Base-by-base conservation (phyloP, 2,888 invertebrate species). In the Lasioglossum vierecki region DNA sequence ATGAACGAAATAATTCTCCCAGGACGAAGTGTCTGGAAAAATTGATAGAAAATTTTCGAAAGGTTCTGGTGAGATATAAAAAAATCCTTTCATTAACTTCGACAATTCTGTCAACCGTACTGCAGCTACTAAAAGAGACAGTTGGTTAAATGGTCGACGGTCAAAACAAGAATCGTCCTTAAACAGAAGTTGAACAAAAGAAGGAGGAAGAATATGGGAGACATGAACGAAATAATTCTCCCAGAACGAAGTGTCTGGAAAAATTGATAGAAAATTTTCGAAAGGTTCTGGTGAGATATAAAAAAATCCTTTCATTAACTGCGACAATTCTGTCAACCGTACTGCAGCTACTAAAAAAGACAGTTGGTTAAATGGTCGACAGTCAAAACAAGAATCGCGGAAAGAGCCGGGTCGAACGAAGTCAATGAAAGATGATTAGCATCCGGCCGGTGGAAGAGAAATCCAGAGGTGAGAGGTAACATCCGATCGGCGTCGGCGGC, bases 401-500 rank as follows among this genome's bases (percentile, higher is more conserved):
- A 44, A 44, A 26, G 49, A 46, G 9, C n/a, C 41, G 39, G 22
- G 68, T 26, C 73, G 30, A 73, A 30, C 76, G n/a, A 85, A 85
- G 80, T 72, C 76, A 70, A 39, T 39, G 66, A 26, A 68, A 63
- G 71, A 75, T 76, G 57, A 86, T 86, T 84, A 84, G 76, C 86
- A 79, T 70, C 18, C 73, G 72, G 46, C 39, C n/a, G 80, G 74
- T 60, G 76, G 70, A 46, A 66, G 75, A 75, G 73, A 76, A 71
- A 68, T 74, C 53, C 79, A 44, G 44, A 83, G 84, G 82, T 72
- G 60, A 81, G 72, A 83, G 85, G 76, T 49, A 70, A 81, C 60
- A 66, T 74, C 70, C 74, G 86, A 82, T 77, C 78, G 66, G 49
- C 66, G 70, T 70, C 39, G 76, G 80, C 63, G 82, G 82, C 86